phyloP scores from a whole-genome alignment of 2,797 vertebrate genomes.

The Sternotherus odoratus region DNA sequence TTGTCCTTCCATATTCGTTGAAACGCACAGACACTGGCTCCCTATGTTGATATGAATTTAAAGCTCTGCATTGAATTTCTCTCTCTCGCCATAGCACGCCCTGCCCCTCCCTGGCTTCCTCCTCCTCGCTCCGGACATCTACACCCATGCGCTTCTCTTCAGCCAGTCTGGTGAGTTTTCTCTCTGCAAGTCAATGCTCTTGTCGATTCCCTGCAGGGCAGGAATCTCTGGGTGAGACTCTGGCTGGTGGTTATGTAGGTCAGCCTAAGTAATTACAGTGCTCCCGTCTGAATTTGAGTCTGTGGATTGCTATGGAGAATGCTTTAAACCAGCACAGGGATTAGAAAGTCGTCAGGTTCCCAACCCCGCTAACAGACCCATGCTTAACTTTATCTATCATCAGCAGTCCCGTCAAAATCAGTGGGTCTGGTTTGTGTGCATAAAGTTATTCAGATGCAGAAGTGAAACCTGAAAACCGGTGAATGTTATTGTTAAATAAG shows the following conservation, averaged over 20 bases:
- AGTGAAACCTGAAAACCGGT: neutral
- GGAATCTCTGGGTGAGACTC: neutral
- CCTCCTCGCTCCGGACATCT: conserved; percentile 92
- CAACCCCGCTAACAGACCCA: neutral
- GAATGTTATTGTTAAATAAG: neutral
- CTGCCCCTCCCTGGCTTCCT: conserved; percentile 95
- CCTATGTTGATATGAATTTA: neutral
- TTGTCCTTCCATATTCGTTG: neutral
- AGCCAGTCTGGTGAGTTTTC: conserved; percentile 90
- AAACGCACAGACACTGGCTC: neutral
- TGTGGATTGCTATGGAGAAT: neutral
- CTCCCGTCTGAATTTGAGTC: neutral
- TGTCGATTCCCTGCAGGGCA: neutral
- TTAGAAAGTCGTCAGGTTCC: neutral
- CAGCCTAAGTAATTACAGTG: neutral
- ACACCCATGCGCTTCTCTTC: conserved; percentile 90
- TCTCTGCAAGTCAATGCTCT: fast-evolving
- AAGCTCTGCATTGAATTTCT: neutral
- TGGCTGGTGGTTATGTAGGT: fast-evolving
- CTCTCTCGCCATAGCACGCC: conserved; percentile 85
- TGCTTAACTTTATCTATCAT: neutral
- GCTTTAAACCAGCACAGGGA: neutral
- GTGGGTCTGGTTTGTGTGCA: neutral
- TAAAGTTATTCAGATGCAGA: neutral
- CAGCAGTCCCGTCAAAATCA: neutral